These are phyloP conservation scores for Pristiophorus japonicus DNA, from an alignment of 2,113 vertebrate species.

Conservation along the genomic window DNA sequence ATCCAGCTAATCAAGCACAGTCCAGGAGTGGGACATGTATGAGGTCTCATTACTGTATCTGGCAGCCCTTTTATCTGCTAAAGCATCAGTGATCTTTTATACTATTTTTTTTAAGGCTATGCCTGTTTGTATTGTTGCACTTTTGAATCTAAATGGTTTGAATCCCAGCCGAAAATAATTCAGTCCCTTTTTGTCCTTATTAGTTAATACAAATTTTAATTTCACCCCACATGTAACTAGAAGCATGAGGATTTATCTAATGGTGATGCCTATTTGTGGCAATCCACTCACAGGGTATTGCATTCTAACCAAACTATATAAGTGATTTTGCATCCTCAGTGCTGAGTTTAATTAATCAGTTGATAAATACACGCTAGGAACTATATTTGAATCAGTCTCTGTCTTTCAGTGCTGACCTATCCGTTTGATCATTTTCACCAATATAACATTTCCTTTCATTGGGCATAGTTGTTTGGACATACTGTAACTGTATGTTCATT, in stretches of 20 bases:
- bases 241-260: background rate
- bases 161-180: background rate
- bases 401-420: background rate
- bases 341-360: background rate
- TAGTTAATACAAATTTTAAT: background rate
- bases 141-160: background rate
- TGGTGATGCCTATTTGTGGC: background rate
- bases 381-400: background rate
- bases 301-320: background rate
- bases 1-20: background rate
- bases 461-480: background rate
- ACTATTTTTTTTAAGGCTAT: background rate
- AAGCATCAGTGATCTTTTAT: background rate
- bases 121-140: background rate
- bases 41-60: background rate
- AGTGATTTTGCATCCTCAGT: background rate
- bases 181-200: background rate
- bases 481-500: slow-evolving; percentile 12
- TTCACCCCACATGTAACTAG: background rate
- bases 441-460: background rate
- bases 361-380: background rate
- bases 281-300: background rate
- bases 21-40: background rate
- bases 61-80: background rate
- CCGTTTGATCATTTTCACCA: background rate